phyloP scores from a whole-genome alignment of 2,113 vertebrate genomes.

The Chrysemys picta region DNA sequence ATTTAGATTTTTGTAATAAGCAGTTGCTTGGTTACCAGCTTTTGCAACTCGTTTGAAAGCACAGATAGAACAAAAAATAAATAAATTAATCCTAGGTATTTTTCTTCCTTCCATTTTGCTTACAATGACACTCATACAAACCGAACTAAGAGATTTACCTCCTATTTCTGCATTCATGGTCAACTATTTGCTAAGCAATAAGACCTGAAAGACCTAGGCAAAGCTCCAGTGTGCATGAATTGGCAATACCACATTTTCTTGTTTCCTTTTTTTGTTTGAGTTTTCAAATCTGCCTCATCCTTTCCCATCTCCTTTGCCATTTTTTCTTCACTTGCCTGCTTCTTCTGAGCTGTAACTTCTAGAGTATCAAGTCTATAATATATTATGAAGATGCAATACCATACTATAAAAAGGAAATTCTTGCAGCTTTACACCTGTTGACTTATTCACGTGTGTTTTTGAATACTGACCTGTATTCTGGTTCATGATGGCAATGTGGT shows the following conservation, averaged over 20 bases:
- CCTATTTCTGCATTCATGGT: background rate
- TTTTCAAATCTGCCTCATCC: constrained; percentile 15
- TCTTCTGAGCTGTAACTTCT: background rate
- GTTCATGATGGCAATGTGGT: background rate
- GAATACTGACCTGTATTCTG: background rate
- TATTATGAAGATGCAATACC: background rate
- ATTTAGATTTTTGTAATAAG: background rate
- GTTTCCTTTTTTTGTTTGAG: background rate
- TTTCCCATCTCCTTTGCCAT: background rate
- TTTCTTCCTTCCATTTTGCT: background rate
- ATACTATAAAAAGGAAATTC: background rate
- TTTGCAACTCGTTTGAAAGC: background rate
- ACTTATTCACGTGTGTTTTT: background rate
- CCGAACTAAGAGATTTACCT: background rate
- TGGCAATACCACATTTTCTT: background rate
- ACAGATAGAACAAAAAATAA: background rate
- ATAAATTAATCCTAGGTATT: background rate
- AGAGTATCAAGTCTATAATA: background rate
- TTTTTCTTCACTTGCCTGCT: constrained; percentile 17
- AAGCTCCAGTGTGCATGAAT: background rate
- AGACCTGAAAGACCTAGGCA: background rate
- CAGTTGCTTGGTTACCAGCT: background rate
- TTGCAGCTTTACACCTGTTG: background rate
- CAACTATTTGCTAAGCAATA: background rate
- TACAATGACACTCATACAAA: fast-evolving